Evolutionary conservation across 2,797 vertebrate genomes (phyloP).

Genomic region (Catamblyrhynchus diadema): DNA sequence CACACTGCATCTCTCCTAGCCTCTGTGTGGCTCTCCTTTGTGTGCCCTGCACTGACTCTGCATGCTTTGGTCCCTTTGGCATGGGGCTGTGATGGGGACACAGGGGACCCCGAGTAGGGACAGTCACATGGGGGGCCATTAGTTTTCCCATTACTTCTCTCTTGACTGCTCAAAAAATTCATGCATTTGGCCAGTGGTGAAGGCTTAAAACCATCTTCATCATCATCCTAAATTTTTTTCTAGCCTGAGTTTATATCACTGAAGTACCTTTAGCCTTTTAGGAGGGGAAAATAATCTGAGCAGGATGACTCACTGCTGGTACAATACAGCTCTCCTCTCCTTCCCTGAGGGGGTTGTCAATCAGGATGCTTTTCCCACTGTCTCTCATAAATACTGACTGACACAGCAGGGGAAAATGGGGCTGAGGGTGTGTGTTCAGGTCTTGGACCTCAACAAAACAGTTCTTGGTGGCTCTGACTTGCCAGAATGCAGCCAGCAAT

Average conservation of each 20-base stretch:
- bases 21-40: neutral
- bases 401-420: neutral
- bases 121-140: rapidly evolving
- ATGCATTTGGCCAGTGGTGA: neutral
- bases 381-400: neutral
- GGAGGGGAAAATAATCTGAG: neutral
- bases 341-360: neutral
- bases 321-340: neutral
- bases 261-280: neutral
- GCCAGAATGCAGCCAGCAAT: rapidly evolving
- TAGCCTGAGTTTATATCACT: neutral
- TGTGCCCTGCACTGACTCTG: neutral
- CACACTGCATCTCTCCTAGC: neutral
- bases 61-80: neutral
- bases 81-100: neutral
- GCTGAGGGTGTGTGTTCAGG: rapidly evolving
- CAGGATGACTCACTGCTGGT: neutral
- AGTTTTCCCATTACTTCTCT: neutral
- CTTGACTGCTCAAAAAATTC: neutral
- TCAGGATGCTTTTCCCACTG: neutral
- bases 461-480: neutral
- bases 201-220: neutral
- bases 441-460: neutral
- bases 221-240: neutral
- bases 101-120: neutral